Evolutionary conservation across 1,140 invertebrate species (phyloP).

Genomic region (Drosophila pachea): DNA sequence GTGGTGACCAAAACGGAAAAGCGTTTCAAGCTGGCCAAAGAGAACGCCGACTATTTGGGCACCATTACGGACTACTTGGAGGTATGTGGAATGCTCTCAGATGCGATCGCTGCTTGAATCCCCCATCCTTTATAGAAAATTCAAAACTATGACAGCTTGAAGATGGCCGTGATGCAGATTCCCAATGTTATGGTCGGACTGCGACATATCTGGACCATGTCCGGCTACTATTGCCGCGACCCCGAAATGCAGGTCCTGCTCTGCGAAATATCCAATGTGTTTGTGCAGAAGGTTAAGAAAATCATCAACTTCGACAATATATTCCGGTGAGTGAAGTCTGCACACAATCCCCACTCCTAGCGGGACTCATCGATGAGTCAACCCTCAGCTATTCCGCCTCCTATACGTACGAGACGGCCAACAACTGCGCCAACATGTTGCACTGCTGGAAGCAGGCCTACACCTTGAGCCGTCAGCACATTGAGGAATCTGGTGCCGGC

Average conservation of each 20-base stretch:
- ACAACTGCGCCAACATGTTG: constrained; percentile 84
- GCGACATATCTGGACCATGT: constrained; percentile 90
- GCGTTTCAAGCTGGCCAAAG: constrained; percentile 87
- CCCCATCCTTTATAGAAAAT: constrained; percentile 82
- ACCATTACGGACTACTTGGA: constrained; percentile 90
- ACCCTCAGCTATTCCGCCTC: constrained; percentile 80
- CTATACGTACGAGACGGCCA: constrained; percentile 80
- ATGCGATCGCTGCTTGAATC: background rate
- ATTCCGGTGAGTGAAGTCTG: constrained; percentile 83
- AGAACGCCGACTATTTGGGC: constrained; percentile 90
- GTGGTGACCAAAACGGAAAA: constrained; percentile 83
- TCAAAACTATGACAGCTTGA: constrained; percentile 85
- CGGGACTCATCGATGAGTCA: background rate
- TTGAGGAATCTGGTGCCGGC: constrained; percentile 90
- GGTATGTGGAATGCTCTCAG: constrained; percentile 79
- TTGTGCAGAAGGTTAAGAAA: constrained; percentile 86
- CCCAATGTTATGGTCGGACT: constrained; percentile 89
- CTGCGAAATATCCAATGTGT: constrained; percentile 88
- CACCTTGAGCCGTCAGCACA: constrained; percentile 86
- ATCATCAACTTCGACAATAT: constrained; percentile 86
- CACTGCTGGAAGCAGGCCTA: constrained; percentile 88
- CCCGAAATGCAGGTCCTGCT: constrained; percentile 88
- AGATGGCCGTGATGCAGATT: constrained; percentile 85
- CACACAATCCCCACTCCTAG: background rate
- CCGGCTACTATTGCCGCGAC: constrained; percentile 86